phyloP scores from a whole-genome alignment of 1,140 invertebrate species.

The Drosophila rhopaloa region DNA sequence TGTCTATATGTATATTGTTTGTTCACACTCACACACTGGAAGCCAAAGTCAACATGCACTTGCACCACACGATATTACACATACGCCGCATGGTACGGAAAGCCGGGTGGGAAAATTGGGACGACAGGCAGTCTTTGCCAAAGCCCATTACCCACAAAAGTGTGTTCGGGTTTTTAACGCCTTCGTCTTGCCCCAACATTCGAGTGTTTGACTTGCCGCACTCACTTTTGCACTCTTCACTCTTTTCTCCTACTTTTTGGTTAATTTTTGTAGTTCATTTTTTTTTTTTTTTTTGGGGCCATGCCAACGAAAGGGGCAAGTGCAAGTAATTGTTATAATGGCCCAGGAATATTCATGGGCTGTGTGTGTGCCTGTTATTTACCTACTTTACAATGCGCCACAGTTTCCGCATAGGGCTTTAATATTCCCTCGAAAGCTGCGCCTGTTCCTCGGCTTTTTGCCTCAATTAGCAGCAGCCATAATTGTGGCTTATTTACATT shows the following conservation, averaged over 20 bases:
- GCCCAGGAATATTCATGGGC: slow-evolving; percentile 47
- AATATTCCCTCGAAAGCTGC: slow-evolving; percentile 25
- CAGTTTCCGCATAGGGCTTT: slow-evolving; percentile 29
- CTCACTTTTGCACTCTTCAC: slow-evolving; percentile 33
- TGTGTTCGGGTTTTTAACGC: slow-evolving; percentile 71
- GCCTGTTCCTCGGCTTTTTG: slow-evolving; percentile 25
- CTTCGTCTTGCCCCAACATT: slow-evolving; percentile 44
- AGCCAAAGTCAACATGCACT: slow-evolving; percentile 68
- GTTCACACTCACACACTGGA: slow-evolving; percentile 51
- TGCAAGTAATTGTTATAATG: slow-evolving; percentile 61
- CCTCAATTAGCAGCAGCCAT: slow-evolving; percentile 53
- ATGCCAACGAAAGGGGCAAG: slow-evolving; percentile 27
- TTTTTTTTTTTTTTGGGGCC: slow-evolving; percentile 18
- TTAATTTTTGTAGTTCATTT: slow-evolving; percentile 35
- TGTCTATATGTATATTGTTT: slow-evolving; percentile 37
- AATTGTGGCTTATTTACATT: slow-evolving; percentile 47
- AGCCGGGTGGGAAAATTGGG: slow-evolving; percentile 19
- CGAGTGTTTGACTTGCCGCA: slow-evolving; percentile 54
- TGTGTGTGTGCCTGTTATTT: slow-evolving; percentile 32
- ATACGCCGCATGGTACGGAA: slow-evolving; percentile 40
- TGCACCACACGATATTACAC: slow-evolving; percentile 66
- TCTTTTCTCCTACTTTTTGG: slow-evolving; percentile 7
- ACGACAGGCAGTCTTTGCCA: slow-evolving; percentile 42
- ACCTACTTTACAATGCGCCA: slow-evolving; percentile 35
- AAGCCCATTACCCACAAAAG: slow-evolving; percentile 69